Conservation (phyloP, 2,888 invertebrate genomes). For the Leptinotarsa tumamoca region DNA sequence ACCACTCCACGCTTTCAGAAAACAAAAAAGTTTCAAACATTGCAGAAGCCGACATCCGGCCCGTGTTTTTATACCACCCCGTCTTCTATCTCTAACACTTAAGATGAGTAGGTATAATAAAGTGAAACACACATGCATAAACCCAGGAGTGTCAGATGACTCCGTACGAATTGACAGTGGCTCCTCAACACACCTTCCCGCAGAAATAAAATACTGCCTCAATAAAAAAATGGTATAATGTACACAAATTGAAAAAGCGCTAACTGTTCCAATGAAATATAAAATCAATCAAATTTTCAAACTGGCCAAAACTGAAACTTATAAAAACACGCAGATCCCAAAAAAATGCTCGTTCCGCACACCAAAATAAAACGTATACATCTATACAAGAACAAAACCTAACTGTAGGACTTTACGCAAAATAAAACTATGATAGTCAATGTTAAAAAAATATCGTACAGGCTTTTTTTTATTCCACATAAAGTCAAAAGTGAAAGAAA, state of each 20-base stretch:
- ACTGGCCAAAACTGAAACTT: constrained; percentile 36
- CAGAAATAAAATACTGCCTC: constrained; percentile 29
- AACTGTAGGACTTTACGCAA: constrained; percentile 36
- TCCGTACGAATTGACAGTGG: constrained; percentile 28
- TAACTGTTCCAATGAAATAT: constrained; percentile 30
- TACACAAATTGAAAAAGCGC: constrained; percentile 37
- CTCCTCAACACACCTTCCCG: constrained; percentile 49
- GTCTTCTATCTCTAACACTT: background rate
- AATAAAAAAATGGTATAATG: constrained; percentile 27
- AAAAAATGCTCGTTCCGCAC: constrained; percentile 38
- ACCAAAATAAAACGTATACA: constrained; percentile 34
- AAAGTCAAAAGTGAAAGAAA: constrained; percentile 49
- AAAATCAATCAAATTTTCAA: constrained; percentile 31
- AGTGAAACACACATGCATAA: constrained; percentile 10
- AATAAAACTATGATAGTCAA: constrained; percentile 45
- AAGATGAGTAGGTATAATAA: background rate
- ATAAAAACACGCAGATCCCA: constrained; percentile 14
- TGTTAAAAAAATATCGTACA: constrained; percentile 49
- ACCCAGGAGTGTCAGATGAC: background rate
- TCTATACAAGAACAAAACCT: constrained; percentile 34
- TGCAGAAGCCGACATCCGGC: background rate
- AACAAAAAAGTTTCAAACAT: background rate
- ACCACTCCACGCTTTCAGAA: background rate
- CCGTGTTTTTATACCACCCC: too few relatives aligned
- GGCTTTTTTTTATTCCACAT: constrained; percentile 53